Percentiles rank a stretch among this genome's conserved stretches.
Conservation (phyloP, 2,888 invertebrate genomes). For the Heliconius charithonia region DNA sequence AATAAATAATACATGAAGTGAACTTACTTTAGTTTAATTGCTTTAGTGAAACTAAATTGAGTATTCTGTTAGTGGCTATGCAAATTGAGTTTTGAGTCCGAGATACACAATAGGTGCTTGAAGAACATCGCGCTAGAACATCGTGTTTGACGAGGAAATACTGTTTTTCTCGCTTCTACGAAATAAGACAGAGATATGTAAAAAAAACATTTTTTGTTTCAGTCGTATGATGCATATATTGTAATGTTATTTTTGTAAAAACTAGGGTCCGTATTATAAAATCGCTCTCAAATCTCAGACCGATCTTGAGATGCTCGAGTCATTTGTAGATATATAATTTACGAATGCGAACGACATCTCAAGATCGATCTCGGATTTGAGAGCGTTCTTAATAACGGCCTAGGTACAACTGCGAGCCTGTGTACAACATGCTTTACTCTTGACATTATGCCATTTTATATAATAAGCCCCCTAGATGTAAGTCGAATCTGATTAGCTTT, state of each 20-base stretch:
- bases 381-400: too few species aligned
- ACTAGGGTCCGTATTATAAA: background rate
- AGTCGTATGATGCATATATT: background rate
- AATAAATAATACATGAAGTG: constrained; percentile 34
- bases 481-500: constrained; percentile 58
- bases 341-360: background rate
- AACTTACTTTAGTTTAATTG: constrained; percentile 15
- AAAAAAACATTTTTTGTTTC: background rate
- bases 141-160: background rate
- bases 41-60: constrained; percentile 23
- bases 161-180: background rate
- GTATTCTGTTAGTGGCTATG: background rate
- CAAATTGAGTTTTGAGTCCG: background rate
- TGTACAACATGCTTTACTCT: constrained; percentile 14
- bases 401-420: background rate
- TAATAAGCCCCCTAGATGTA: constrained; percentile 41
- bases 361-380: too few species aligned
- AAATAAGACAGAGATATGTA: background rate
- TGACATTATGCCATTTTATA: constrained; percentile 44
- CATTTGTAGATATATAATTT: background rate
- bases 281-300: too few species aligned
- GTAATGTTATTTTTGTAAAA: background rate
- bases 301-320: too few species aligned
- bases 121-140: background rate
- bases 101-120: background rate